A percentile compares a stretch with the other conserved stretches of the same genome.
These are phyloP conservation scores for Hanleya hanleyi DNA, from an alignment of 2,888 invertebrate species.

Conservation along the genomic window DNA sequence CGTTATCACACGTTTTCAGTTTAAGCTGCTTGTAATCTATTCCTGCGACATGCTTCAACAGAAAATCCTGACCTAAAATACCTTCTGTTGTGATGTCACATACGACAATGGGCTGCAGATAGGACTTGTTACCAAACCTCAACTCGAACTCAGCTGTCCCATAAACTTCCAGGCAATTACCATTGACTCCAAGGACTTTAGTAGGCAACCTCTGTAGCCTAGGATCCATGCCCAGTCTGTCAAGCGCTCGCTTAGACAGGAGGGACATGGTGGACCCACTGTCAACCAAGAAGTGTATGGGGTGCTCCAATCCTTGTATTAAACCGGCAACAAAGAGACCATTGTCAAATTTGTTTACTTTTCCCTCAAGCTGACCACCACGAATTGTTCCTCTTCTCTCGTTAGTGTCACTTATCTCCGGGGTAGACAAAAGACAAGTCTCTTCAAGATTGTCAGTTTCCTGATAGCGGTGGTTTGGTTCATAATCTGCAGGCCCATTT, in stretches of 20 bases:
- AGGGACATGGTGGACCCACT: conserved; percentile 8
- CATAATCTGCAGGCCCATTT: no score
- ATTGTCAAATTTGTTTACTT: neutral
- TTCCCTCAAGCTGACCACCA: neutral
- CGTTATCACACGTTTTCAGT: neutral
- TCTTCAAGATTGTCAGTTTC: no score
- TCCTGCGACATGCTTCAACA: neutral
- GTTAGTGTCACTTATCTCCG: no score
- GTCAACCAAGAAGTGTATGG: neutral
- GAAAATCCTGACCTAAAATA: conserved; percentile 5
- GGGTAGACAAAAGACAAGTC: no score
- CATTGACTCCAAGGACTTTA: neutral
- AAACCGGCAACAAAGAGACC: neutral
- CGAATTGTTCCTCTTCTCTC: neutral
- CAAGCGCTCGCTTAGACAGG: neutral
- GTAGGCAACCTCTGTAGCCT: neutral
- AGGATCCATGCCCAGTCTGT: neutral
- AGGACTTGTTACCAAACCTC: neutral
- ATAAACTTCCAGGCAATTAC: neutral
- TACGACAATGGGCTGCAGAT: neutral
- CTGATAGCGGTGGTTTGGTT: no score
- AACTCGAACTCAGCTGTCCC: neutral
- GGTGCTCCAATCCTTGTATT: neutral
- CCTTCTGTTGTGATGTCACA: conserved; percentile 1
- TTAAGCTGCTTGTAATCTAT: neutral